phyloP scores from a whole-genome alignment of 2,888 invertebrate genomes.

The Lithosia quadra region DNA sequence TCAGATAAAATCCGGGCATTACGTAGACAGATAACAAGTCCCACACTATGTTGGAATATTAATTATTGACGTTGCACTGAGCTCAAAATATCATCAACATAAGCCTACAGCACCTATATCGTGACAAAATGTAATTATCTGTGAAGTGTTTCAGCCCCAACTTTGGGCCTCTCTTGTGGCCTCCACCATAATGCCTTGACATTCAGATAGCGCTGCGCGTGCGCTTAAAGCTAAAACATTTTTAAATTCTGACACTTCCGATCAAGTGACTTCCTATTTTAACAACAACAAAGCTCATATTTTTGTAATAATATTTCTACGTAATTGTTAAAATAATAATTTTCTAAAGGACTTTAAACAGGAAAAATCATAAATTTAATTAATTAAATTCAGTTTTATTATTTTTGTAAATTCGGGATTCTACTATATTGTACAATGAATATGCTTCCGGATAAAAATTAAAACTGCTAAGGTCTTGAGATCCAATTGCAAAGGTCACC shows the following conservation, averaged over 20 bases:
- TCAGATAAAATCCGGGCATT: slow-evolving; percentile 5
- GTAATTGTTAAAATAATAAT: background rate
- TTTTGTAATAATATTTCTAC: slow-evolving; percentile 2
- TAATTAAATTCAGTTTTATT: background rate
- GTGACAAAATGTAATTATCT: slow-evolving; percentile 38
- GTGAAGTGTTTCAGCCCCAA: slow-evolving; percentile 43
- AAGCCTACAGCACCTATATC: slow-evolving; percentile 1
- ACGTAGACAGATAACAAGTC: background rate
- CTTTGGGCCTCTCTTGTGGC: slow-evolving; percentile 62
- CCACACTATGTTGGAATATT: background rate
- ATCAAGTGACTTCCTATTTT: slow-evolving; percentile 77
- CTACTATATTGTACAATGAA: slow-evolving; percentile 16
- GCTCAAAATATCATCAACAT: background rate
- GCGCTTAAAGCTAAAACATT: slow-evolving; percentile 74
- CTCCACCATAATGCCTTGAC: slow-evolving; percentile 76
- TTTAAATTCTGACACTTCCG: slow-evolving; percentile 80
- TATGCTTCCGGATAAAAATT: slow-evolving; percentile 30
- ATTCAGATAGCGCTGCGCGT: slow-evolving; percentile 75
- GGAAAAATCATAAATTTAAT: slow-evolving; percentile 6
- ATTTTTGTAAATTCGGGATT: slow-evolving; percentile 25
- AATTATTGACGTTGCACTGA: background rate
- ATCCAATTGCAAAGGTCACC: slow-evolving; percentile 35
- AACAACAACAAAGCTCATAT: slow-evolving; percentile 31
- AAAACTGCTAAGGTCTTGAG: slow-evolving; percentile 27
- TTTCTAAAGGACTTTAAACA: background rate